phyloP scores from a whole-genome alignment of 2,888 invertebrate species.

The Cephus sareptanus region DNA sequence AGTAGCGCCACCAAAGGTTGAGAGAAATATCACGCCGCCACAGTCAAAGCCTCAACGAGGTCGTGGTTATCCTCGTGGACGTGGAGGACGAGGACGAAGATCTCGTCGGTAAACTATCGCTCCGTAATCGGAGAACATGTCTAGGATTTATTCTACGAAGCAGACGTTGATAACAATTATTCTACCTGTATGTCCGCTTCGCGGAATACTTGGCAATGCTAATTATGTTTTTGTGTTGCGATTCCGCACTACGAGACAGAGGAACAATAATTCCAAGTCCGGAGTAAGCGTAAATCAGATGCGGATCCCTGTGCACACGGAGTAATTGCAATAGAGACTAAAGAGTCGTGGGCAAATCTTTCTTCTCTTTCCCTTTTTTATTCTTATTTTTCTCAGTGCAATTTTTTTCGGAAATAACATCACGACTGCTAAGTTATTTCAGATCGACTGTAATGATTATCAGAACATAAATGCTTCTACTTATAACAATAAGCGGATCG shows the following conservation, averaged over 20 bases:
- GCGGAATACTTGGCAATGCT: neutral
- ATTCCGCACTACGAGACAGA: neutral
- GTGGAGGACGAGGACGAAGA: conserved; percentile 51
- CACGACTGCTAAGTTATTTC: neutral
- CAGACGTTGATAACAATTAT: neutral
- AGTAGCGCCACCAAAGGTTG: conserved; percentile 3
- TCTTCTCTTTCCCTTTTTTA: neutral
- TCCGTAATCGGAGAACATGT: neutral
- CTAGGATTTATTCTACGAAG: neutral
- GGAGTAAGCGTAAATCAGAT: neutral
- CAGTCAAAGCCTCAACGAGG: conserved; percentile 38
- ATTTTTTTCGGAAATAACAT: neutral
- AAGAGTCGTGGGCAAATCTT: neutral
- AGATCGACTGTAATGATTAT: neutral
- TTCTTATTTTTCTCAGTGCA: neutral
- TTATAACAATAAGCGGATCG: neutral
- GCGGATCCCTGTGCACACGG: neutral
- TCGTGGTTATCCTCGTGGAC: conserved; percentile 47
- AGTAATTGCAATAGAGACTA: neutral
- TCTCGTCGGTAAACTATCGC: conserved; percentile 54
- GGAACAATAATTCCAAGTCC: neutral
- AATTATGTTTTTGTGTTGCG: neutral
- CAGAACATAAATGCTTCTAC: neutral
- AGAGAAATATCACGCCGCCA: conserved; percentile 12
- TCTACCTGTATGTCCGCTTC: neutral